Evolutionary conservation across 2,113 vertebrate species (phyloP).

Genomic region (Ceyx melanurus): DNA sequence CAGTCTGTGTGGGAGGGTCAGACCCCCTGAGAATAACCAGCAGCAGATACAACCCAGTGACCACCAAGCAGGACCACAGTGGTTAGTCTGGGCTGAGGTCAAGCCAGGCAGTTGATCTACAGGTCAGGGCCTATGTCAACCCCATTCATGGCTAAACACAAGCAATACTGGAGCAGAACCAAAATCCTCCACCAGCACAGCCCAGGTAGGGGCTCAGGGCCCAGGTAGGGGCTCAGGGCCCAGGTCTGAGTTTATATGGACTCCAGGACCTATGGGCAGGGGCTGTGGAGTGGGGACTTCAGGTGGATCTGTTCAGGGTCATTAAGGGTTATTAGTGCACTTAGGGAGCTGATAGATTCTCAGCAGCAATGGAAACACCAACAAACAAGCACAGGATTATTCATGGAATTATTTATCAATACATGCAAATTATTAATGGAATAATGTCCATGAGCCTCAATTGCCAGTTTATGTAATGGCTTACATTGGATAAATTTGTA

Average conservation of each 20-base stretch:
- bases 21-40: not conserved
- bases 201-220: fast-evolving
- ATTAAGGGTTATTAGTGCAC: not conserved
- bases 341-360: not conserved
- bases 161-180: not conserved
- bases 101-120: not conserved
- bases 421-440: not conserved
- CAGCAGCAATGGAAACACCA: not conserved
- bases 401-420: not conserved
- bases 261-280: not conserved
- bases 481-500: not conserved
- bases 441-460: not conserved
- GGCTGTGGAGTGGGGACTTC: not conserved
- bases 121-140: not conserved
- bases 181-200: fast-evolving
- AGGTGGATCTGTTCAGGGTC: not conserved
- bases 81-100: not conserved
- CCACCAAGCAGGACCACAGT: not conserved
- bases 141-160: not conserved
- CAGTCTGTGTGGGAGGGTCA: not conserved
- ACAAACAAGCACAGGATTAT: not conserved
- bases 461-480: not conserved
- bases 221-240: fast-evolving
- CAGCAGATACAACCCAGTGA: not conserved
- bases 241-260: not conserved